A percentile compares a stretch with the other conserved stretches of the same genome.
Conservation (phyloP, 1,140 invertebrate species). For the Melitaea cinxia region DNA sequence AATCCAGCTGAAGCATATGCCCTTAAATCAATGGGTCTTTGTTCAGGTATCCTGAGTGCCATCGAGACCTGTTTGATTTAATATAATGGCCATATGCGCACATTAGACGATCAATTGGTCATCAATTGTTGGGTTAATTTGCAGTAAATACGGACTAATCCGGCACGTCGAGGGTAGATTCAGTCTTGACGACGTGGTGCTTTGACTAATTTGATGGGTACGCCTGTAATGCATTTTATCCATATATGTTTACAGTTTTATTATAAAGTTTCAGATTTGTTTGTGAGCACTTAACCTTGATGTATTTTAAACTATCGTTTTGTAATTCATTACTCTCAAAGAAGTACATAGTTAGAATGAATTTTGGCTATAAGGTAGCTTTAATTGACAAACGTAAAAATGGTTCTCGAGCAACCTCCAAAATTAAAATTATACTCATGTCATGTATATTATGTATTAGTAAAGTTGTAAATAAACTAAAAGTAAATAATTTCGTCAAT, state of each 20-base stretch:
- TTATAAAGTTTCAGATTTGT: too few relatives aligned
- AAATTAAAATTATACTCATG: too few relatives aligned
- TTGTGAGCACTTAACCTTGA: too few relatives aligned
- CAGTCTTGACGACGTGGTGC: constrained; percentile 21
- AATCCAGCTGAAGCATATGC: constrained; percentile 40
- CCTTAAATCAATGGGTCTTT: constrained; percentile 75
- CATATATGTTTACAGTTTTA: not conserved
- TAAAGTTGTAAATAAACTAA: too few relatives aligned
- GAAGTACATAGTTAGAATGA: too few relatives aligned
- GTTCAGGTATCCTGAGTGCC: constrained; percentile 62
- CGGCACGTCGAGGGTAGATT: constrained; percentile 48
- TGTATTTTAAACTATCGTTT: too few relatives aligned
- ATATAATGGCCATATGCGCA: constrained; percentile 70
- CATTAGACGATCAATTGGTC: constrained; percentile 77
- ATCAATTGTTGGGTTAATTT: constrained; percentile 77
- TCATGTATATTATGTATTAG: too few relatives aligned
- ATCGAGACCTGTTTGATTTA: constrained; percentile 68
- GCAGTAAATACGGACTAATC: constrained; percentile 74
- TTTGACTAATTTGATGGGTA: constrained; percentile 6
- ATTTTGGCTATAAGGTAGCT: too few relatives aligned
- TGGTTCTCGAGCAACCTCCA: too few relatives aligned
- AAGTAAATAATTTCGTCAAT: too few relatives aligned
- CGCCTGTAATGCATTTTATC: not conserved
- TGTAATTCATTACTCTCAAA: too few relatives aligned
- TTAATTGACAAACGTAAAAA: too few relatives aligned